phyloP scores from a whole-genome alignment of 2,888 invertebrate species.

The Liopterus haemorrhoidalis region DNA sequence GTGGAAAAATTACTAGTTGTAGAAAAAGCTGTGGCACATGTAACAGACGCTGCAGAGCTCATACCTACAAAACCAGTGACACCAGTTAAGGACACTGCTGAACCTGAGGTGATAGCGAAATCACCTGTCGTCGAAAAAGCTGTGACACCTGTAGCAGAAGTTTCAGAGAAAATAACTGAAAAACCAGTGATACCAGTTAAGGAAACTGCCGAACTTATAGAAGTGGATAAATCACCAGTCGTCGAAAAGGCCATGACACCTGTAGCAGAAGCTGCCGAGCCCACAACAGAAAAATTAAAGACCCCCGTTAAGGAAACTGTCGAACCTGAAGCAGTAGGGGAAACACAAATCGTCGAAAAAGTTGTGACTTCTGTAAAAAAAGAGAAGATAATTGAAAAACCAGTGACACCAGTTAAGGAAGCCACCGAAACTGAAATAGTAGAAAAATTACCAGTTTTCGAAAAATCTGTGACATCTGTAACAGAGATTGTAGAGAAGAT shows the following conservation, averaged over 20 bases:
- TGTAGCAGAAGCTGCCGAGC: constrained; percentile 7
- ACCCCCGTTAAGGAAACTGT: neutral
- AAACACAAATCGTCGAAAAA: too few species aligned
- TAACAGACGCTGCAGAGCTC: constrained; percentile 26
- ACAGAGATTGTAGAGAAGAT: constrained; percentile 20
- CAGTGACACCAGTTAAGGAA: neutral
- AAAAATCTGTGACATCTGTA: neutral
- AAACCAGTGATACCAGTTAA: neutral
- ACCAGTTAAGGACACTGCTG: neutral
- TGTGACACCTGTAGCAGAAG: constrained; percentile 29
- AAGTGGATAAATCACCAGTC: constrained; percentile 12
- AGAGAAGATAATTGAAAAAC: constrained; percentile 1
- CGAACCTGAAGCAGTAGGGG: neutral
- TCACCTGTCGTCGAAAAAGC: constrained; percentile 23
- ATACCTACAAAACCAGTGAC: neutral
- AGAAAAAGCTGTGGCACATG: constrained; percentile 25
- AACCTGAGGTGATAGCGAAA: constrained; percentile 8
- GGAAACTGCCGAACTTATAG: neutral
- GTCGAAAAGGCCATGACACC: constrained; percentile 18
- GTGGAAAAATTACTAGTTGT: constrained; percentile 9
- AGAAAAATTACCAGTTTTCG: neutral
- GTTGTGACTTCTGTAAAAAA: constrained; percentile 7
- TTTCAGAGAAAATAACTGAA: constrained; percentile 15
- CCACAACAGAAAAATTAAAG: constrained; percentile 8
- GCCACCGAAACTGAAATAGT: neutral